Evolutionary conservation across 2,888 invertebrate genomes (phyloP).

Genomic region (Xiphydria camelus): DNA sequence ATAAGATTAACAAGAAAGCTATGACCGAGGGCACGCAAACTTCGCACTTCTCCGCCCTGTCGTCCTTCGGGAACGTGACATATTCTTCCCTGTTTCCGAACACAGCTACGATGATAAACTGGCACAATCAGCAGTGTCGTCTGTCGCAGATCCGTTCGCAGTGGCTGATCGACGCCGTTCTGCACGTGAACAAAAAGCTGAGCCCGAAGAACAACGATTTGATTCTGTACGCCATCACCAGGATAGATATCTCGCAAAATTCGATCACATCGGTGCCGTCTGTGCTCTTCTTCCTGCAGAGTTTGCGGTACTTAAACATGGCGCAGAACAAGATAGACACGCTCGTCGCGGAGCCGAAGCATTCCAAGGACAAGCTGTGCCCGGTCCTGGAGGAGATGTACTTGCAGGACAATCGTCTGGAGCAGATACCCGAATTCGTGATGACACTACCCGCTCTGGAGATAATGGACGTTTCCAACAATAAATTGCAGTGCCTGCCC

Average conservation of each 20-base stretch:
- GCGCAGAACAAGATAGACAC: conserved; percentile 86
- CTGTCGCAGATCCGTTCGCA: conserved; percentile 74
- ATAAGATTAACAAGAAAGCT: conserved; percentile 87
- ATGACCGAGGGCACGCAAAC: conserved; percentile 69
- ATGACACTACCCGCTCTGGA: conserved; percentile 79
- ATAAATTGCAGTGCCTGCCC: conserved; percentile 83
- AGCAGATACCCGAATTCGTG: conserved; percentile 77
- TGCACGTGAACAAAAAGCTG: conserved; percentile 82
- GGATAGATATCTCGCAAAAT: conserved; percentile 92
- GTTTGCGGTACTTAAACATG: conserved; percentile 81
- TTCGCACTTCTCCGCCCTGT: conserved; percentile 61
- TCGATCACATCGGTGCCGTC: conserved; percentile 78
- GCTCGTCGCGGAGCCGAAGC: conserved; percentile 62
- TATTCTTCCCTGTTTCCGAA: conserved; percentile 82
- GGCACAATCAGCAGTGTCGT: conserved; percentile 81
- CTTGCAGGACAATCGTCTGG: conserved; percentile 86
- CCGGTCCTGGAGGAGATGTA: conserved; percentile 88
- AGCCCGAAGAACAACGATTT: conserved; percentile 67
- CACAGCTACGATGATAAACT: conserved; percentile 85
- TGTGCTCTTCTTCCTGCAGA: conserved; percentile 81
- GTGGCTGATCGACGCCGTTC: conserved; percentile 84
- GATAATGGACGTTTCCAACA: conserved; percentile 91
- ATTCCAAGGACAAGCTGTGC: conserved; percentile 64
- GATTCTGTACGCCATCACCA: conserved; percentile 87
- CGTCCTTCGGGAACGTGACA: conserved; percentile 66